phyloP scores from a whole-genome alignment of 1,140 invertebrate species.

The Musca vetustissima region DNA sequence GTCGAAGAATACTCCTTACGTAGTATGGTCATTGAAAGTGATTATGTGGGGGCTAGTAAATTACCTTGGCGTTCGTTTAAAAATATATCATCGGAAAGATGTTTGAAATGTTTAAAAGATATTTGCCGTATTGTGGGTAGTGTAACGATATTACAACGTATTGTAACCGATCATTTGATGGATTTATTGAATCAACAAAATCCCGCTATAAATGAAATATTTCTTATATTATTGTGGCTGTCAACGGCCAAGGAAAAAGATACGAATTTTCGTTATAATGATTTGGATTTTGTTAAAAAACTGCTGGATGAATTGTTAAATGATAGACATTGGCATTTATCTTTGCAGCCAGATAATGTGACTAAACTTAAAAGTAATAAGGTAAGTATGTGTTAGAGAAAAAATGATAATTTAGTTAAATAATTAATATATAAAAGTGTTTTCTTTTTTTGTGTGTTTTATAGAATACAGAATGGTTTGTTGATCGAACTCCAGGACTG shows the following conservation, averaged over 20 bases:
- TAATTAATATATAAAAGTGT: too few species aligned
- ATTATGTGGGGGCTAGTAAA: constrained; percentile 32
- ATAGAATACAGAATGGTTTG: constrained; percentile 44
- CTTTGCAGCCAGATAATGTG: constrained; percentile 40
- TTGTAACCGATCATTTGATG: constrained; percentile 43
- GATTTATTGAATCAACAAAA: constrained; percentile 38
- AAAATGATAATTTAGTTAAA: background rate
- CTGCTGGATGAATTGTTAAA: constrained; percentile 37
- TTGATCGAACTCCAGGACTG: constrained; percentile 47
- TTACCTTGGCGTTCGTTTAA: constrained; percentile 49
- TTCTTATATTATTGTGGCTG: constrained; percentile 39
- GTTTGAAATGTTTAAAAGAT: constrained; percentile 34
- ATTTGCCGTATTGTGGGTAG: constrained; percentile 40
- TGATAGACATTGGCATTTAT: constrained; percentile 49
- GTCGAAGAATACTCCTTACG: constrained; percentile 45
- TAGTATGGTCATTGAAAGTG: constrained; percentile 28
- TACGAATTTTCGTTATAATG: constrained; percentile 18
- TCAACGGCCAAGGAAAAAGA: constrained; percentile 30
- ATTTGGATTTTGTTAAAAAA: constrained; percentile 32
- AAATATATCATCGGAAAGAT: constrained; percentile 37
- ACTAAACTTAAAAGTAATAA: constrained; percentile 42
- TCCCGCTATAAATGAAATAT: constrained; percentile 42
- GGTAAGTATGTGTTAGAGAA: background rate
- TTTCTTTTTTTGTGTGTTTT: constrained; percentile 2
- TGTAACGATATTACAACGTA: constrained; percentile 28